Evolutionary conservation across 2,113 vertebrate genomes (phyloP).

Genomic region (Crotalus tigris): DNA sequence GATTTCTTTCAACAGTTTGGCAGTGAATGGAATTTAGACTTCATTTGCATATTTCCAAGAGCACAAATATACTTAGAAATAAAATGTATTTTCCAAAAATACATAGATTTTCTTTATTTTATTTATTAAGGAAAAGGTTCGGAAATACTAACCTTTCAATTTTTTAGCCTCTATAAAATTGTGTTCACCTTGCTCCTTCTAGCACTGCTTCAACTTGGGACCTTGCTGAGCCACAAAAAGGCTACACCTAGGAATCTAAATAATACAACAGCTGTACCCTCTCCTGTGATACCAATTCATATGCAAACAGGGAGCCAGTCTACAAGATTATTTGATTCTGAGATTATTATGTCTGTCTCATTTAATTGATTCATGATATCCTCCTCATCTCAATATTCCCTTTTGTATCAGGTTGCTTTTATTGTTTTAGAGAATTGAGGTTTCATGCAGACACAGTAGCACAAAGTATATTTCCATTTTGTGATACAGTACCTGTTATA

Average conservation of each 20-base stretch:
- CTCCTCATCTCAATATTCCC: neutral
- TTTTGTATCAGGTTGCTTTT: neutral
- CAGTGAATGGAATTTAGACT: slow-evolving; percentile 27
- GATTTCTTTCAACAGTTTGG: slow-evolving; percentile 10
- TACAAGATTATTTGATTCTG: neutral
- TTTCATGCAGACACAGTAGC: neutral
- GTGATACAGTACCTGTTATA: neutral
- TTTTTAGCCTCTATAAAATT: neutral
- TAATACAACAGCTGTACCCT: neutral
- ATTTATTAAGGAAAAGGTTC: neutral
- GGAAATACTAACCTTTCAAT: neutral
- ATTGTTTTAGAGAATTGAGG: neutral
- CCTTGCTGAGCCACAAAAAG: neutral
- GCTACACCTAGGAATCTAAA: neutral
- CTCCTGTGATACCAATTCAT: neutral
- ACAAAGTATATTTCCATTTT: neutral
- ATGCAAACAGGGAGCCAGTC: neutral
- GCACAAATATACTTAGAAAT: slow-evolving; percentile 12
- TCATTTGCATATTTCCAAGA: neutral
- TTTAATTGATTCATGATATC: neutral
- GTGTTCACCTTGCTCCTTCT: neutral
- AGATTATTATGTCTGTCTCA: neutral
- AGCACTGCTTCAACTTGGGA: neutral
- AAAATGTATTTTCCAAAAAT: slow-evolving; percentile 16
- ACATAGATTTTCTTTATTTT: slow-evolving; percentile 16